Evolutionary conservation across 2,888 invertebrate genomes (phyloP).

Genomic region (Agrenia bidenticulata): DNA sequence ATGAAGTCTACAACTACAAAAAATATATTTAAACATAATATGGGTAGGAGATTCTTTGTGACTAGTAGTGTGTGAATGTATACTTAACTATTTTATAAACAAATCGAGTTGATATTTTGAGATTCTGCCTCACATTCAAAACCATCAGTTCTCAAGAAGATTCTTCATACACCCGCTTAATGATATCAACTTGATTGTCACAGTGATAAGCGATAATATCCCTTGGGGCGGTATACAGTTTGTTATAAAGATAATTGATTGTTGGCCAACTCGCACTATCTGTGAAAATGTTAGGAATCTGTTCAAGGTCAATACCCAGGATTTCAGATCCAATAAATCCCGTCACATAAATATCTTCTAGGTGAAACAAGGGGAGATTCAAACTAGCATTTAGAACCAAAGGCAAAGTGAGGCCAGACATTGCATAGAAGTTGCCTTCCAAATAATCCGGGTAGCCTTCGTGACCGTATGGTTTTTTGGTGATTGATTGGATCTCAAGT

Average conservation of each 20-base stretch:
- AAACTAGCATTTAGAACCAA: conserved; percentile 25
- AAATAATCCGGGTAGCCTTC: conserved; percentile 34
- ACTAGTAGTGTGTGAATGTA: too few relatives aligned
- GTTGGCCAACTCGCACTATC: conserved; percentile 31
- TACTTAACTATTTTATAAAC: too few relatives aligned
- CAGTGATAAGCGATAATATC: conserved; percentile 42
- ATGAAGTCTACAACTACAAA: too few relatives aligned
- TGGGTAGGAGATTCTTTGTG: too few relatives aligned
- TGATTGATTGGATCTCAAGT: not conserved
- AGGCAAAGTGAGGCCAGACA: conserved; percentile 25
- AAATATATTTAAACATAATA: too few relatives aligned
- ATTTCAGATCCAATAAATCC: conserved; percentile 37
- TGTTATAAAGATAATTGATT: conserved; percentile 28
- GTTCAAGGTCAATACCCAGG: conserved; percentile 29
- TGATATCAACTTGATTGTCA: conserved; percentile 40
- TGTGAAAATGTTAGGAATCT: conserved; percentile 33
- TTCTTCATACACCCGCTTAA: conserved; percentile 12
- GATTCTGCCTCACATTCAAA: too few relatives aligned
- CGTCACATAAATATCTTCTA: conserved; percentile 40
- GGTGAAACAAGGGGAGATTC: conserved; percentile 34
- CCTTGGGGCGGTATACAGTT: conserved; percentile 11
- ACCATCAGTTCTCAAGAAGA: not conserved
- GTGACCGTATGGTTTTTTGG: not conserved
- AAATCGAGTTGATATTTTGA: too few relatives aligned
- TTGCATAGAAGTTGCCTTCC: conserved; percentile 40